Base-by-base conservation (phyloP, 2,113 vertebrate species). In the Falcunculus frontatus region DNA sequence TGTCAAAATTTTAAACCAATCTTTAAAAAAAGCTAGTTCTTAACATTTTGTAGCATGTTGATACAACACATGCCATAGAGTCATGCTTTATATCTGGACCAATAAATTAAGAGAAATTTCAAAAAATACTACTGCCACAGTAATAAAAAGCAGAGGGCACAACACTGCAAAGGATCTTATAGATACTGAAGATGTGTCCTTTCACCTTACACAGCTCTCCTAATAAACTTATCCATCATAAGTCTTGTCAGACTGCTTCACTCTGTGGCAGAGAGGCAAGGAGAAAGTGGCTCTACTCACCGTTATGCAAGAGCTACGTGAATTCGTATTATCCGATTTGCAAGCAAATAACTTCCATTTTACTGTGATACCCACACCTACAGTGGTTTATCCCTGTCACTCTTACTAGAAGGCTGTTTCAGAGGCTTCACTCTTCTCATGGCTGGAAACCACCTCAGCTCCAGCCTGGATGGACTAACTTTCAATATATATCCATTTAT, bases 401-500 rank as follows among this genome's bases (percentile, higher is more conserved):
- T 63, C 27, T 86, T 35, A 46, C 47, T 70, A 29, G 73, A 81
- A 74, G 33, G 27, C 19, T 55, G 11, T 77, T 81, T 29, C 80
- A 70, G 82, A 65, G 76, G 72, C 37, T 81, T 67, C 65, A 22
- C 30, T 88, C 64, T 70, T 90, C 73, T 89, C 55, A 75, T 70
- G 35, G 19, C 44, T 77, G 92, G 72, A 92, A 95, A 79, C 6
- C 6, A n/a, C 46, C 77, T 86, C 44, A 89, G 32, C 42, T 93
- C 68, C 64, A 52, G 86, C 16, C 76, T 47, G 47, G 32, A 78
- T 62, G 47, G 62, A 46, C 84, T 50, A 84, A 83, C 69, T 87
- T 92, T 37, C 85, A 97, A 95, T 96, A 91, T 96, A 96, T 97
- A 97, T 91, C 91, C 94, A 87, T 90, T 94, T 96, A 46, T 94